Conservation (phyloP, 1,140 invertebrate species). For the Pentalonia nigronervosa region DNA sequence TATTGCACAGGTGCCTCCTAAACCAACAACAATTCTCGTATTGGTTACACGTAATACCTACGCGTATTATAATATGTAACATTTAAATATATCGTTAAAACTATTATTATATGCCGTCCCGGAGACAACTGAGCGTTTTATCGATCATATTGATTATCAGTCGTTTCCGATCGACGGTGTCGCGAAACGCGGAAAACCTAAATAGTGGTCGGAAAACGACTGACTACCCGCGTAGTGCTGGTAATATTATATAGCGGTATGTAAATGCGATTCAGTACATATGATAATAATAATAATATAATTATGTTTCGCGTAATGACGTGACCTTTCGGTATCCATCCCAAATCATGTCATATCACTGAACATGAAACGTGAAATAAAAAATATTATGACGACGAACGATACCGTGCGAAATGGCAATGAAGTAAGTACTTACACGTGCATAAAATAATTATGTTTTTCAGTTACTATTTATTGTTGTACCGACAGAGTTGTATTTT, state of each 20-base stretch:
- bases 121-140: neutral
- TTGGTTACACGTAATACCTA: neutral
- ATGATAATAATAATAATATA: neutral
- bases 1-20: neutral
- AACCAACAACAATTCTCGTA: neutral
- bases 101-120: neutral
- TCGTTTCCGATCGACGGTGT: neutral
- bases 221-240: neutral
- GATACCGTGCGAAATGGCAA: constrained; percentile 35
- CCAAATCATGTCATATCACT: neutral
- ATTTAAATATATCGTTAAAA: neutral
- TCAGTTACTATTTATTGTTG: neutral
- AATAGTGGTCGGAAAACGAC: neutral
- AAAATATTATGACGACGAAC: constrained; percentile 41
- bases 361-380: constrained; percentile 9
- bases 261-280: neutral
- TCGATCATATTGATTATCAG: neutral
- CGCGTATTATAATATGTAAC: neutral
- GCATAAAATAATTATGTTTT: constrained; percentile 40
- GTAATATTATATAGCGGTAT: neutral
- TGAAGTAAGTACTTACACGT: constrained; percentile 22
- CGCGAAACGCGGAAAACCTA: neutral
- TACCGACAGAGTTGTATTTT: neutral
- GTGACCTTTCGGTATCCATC: constrained; percentile 24
- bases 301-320: neutral